phyloP scores from a whole-genome alignment of 2,113 vertebrate genomes.

The Ranitomeya variabilis region DNA sequence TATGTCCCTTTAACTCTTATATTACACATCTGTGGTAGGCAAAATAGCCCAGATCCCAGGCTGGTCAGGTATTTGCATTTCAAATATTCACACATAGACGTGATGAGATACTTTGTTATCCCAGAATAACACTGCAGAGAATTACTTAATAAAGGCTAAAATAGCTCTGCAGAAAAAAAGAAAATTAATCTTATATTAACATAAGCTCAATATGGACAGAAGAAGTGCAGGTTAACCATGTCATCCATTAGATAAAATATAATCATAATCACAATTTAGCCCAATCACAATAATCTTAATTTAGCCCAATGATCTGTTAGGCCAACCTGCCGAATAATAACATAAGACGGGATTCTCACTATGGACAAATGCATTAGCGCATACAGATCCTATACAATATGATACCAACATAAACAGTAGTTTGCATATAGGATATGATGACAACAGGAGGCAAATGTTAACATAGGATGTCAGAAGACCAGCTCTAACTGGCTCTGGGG shows the following conservation, averaged over 20 bases:
- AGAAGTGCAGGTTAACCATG: neutral
- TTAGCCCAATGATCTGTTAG: neutral
- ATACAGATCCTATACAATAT: too few species aligned
- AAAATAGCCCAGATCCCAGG: slow-evolving; percentile 23
- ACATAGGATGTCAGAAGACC: too few species aligned
- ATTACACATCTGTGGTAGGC: neutral
- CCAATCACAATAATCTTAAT: too few species aligned
- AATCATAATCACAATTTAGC: neutral
- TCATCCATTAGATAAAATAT: neutral
- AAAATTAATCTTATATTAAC: neutral
- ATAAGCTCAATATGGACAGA: too few species aligned
- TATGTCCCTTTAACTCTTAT: slow-evolving; percentile 18
- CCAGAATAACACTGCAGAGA: neutral
- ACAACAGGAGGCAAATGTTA: too few species aligned
- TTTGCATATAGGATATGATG: too few species aligned
- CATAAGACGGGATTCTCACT: too few species aligned
- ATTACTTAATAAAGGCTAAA: neutral
- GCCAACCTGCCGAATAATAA: too few species aligned
- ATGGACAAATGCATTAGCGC: too few species aligned
- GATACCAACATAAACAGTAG: too few species aligned
- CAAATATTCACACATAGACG: slow-evolving; percentile 37
- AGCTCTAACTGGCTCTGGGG: too few species aligned
- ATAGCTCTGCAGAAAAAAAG: too few species aligned
- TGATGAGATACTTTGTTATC: slow-evolving; percentile 8
- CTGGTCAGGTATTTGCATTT: slow-evolving; percentile 42